A percentile compares a stretch with the other conserved stretches of the same genome.
Evolutionary conservation across 2,888 invertebrate species (phyloP).

Genomic region (Drosophila aldrichi): DNA sequence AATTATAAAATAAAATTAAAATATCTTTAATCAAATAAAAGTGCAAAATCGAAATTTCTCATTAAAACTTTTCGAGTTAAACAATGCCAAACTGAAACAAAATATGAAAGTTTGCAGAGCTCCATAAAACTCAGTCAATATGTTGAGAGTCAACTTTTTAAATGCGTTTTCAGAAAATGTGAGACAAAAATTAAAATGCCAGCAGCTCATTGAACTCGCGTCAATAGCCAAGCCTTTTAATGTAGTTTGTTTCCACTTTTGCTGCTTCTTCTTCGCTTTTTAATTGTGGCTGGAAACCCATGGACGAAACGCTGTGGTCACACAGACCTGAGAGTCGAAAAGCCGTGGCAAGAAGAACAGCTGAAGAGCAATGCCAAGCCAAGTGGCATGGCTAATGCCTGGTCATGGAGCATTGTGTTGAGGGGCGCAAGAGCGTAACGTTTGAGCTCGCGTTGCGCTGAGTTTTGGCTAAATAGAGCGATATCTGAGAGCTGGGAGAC

Average conservation of each 20-base stretch:
- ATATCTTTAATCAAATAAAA: neutral
- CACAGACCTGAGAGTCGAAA: slow-evolving; percentile 21
- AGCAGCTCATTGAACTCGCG: slow-evolving; percentile 39
- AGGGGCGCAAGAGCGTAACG: slow-evolving; percentile 70
- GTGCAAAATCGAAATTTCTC: neutral
- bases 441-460: slow-evolving; percentile 49
- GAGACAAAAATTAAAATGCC: slow-evolving; percentile 12
- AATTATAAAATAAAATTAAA: too few relatives aligned
- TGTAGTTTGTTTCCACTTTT: neutral
- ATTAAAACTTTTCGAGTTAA: slow-evolving; percentile 13
- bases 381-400: slow-evolving; percentile 68
- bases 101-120: neutral
- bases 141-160: neutral
- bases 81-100: neutral
- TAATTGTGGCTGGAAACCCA: slow-evolving; percentile 34
- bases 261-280: neutral
- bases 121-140: slow-evolving; percentile 10
- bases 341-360: slow-evolving; percentile 7
- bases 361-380: slow-evolving; percentile 55
- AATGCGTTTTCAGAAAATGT: slow-evolving; percentile 3
- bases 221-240: slow-evolving; percentile 20
- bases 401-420: slow-evolving; percentile 54
- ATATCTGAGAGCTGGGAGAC: slow-evolving; percentile 38
- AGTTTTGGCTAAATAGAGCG: slow-evolving; percentile 59
- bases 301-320: slow-evolving; percentile 28